phyloP scores from a whole-genome alignment of 2,888 invertebrate species.

The Zygothrica quintamaculata region DNA sequence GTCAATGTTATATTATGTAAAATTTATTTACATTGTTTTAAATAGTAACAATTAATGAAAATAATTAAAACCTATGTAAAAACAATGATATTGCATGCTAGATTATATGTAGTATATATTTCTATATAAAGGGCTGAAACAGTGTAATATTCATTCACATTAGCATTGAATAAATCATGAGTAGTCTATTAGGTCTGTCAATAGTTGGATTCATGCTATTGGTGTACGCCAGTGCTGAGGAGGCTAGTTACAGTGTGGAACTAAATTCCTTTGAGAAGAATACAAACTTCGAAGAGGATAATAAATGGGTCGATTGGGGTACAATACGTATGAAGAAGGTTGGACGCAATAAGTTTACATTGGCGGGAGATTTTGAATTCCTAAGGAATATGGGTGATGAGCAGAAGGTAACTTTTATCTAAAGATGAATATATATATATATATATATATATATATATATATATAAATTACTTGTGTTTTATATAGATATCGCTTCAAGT shows the following conservation, averaged over 20 bases:
- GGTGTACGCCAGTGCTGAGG: slow-evolving; percentile 29
- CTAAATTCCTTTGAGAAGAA: slow-evolving; percentile 68
- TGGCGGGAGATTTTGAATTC: slow-evolving; percentile 67
- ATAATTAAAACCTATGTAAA: background rate
- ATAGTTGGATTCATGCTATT: slow-evolving; percentile 36
- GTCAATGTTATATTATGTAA: no score
- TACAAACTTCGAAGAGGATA: slow-evolving; percentile 55
- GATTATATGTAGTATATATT: slow-evolving; percentile 1
- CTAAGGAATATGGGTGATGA: slow-evolving; percentile 70
- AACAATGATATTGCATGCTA: slow-evolving; percentile 53
- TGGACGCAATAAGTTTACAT: slow-evolving; percentile 63
- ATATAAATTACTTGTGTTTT: background rate
- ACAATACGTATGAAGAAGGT: slow-evolving; percentile 72
- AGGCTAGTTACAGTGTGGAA: slow-evolving; percentile 68
- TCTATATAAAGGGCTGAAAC: slow-evolving; percentile 14
- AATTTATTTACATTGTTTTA: no score
- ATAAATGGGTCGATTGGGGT: slow-evolving; percentile 73
- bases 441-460: background rate
- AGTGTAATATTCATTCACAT: background rate
- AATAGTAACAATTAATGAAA: slow-evolving; percentile 9
- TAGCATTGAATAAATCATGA: slow-evolving; percentile 38
- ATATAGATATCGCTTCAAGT: slow-evolving; percentile 60
- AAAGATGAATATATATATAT: background rate
- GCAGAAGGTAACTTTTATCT: slow-evolving; percentile 52
- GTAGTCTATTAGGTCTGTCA: slow-evolving; percentile 17